Evolutionary conservation across 2,113 vertebrate species (phyloP), one percentile per base, ranked within the genome.

Genomic region (Crotophaga sulcirostris): DNA sequence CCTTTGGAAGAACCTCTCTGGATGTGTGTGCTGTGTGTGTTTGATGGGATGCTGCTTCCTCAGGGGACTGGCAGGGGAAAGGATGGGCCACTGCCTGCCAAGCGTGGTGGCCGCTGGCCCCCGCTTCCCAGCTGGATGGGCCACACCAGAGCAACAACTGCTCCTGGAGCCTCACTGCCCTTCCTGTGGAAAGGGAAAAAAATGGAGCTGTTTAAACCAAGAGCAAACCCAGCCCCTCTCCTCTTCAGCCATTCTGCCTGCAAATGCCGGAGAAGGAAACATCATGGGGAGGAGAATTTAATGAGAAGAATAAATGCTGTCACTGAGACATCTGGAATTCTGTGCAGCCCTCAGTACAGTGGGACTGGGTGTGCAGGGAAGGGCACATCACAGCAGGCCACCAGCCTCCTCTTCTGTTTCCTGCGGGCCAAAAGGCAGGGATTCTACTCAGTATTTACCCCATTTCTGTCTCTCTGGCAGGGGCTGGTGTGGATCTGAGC

Each of bases 11-110:
- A n/a, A n/a, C n/a, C 42, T 54, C 79, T 49, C 16, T 9, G 21
- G n/a, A 13, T 29, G 16, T 0, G 3, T 51, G 34, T 44, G 26
- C 38, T 45, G 3, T 4, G 1, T 0, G 0, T 20, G 29, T 34
- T 13, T 59, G 24, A 40, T 1, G 23, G 23, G 70, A 34, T 21
- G 45, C 31, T 25, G 24, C 52, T 23, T 47, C 31, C 23, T 34
- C 31, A 13, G 19, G 7, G 25, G 21, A 26, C 47, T 14, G 29
- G 31, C 49, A 59, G 58, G 36, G 34, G 45, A 42, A 9, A 55
- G 34, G 75, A 38, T 29, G n/a, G 49, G 63, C 0, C 8, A 14
- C 56, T 14, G 63, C 23, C 24, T 19, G 42, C 34, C 34, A 33
- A 29, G 54, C 1, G 21, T 36, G 55, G 49, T 55, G 63, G 60